Base-by-base conservation (phyloP, 2,888 invertebrate genomes). In the Clitarchus hookeri region DNA sequence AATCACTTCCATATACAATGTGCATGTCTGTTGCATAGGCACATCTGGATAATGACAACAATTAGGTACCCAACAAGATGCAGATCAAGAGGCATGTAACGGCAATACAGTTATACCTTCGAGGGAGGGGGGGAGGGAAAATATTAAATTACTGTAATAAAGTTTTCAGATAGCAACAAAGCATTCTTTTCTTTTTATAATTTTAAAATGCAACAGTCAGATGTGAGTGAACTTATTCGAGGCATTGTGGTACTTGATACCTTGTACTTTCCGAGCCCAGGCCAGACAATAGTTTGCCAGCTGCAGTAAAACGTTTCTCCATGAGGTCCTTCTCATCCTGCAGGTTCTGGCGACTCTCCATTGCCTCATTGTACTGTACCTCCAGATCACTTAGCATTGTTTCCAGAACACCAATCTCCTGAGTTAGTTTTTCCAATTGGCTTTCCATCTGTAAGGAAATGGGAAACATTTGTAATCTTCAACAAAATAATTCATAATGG, bases 261-360 rank as follows among this genome's bases (percentile, higher is more conserved):
- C 96, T 94, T 86, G 93, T 93, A 88, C 96, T 95, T 90, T 98
- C 98, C 1, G 97, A 97, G 4, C 96, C 95, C 1, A 98, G 92
- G 23, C 98, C 98, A 13, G 95, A 95, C 90, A 98, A 97, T 6
- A 98, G 93, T 90, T 97, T 97, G 90, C 97, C 97, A 0, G 98
- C 98, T 0, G 98, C 98, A 78, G 95, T 92, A 65, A 97, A 91
- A 83, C 97, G 93, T 87, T 95, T 92, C 93, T 96, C 95, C 94
- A 97, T 95, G 44, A 97, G 93, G 90, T 96, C 96, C 0, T 96
- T 96, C 90, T 97, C 96, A 89, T 96, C 96, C 90, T 97, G 96
- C 84, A 97, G 90, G 87, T 94, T 94, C 89, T 95, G 94, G 86
- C 94, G 92, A 92, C 87, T 92, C 89, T 93, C 90, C 94, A 96